Percentiles rank a stretch among this genome's conserved stretches.
phyloP scores from a whole-genome alignment of 1,140 invertebrate species.

The Rhagoletis zephyria region DNA sequence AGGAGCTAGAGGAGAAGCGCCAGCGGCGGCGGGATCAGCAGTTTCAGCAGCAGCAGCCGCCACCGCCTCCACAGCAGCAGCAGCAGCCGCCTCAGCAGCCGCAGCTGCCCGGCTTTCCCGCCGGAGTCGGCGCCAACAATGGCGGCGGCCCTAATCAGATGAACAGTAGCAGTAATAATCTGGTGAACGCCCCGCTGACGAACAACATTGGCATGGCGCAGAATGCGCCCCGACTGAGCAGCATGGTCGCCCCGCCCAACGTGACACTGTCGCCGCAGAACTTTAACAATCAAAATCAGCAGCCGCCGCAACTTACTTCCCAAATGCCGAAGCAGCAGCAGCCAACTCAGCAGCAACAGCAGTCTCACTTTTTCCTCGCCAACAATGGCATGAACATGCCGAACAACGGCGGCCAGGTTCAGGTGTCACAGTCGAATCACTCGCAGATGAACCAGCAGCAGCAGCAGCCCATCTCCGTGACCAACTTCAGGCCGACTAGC shows the following conservation, averaged over 20 bases:
- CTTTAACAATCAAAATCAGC: constrained; percentile 55
- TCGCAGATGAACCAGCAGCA: constrained; percentile 67
- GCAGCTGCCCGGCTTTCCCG: constrained; percentile 57
- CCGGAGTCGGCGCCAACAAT: too few species aligned
- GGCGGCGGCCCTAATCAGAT: too few species aligned
- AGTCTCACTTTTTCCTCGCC: too few species aligned
- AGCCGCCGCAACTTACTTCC: constrained; percentile 59
- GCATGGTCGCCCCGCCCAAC: constrained; percentile 75
- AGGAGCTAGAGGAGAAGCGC: constrained; percentile 92
- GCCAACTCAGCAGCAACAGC: too few species aligned
- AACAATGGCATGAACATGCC: too few species aligned
- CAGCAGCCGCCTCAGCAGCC: too few species aligned
- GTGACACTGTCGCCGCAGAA: constrained; percentile 63
- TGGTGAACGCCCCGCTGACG: too few species aligned
- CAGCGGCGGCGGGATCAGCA: constrained; percentile 73
- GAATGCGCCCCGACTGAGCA: too few species aligned
- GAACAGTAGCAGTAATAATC: too few species aligned
- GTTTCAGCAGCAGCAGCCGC: constrained; percentile 60
- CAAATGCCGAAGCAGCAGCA: constrained; percentile 55
- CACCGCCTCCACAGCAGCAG: constrained; percentile 68
- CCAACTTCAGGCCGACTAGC: too few species aligned
- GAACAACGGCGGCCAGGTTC: constrained; percentile 63
- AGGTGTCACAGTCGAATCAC: constrained; percentile 67
- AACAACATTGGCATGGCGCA: too few species aligned
- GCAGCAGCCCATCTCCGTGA: constrained; percentile 75